Conservation (phyloP, 37 sponge, comb jelly and placozoan genomes). For the Eunapius fragilis region DNA sequence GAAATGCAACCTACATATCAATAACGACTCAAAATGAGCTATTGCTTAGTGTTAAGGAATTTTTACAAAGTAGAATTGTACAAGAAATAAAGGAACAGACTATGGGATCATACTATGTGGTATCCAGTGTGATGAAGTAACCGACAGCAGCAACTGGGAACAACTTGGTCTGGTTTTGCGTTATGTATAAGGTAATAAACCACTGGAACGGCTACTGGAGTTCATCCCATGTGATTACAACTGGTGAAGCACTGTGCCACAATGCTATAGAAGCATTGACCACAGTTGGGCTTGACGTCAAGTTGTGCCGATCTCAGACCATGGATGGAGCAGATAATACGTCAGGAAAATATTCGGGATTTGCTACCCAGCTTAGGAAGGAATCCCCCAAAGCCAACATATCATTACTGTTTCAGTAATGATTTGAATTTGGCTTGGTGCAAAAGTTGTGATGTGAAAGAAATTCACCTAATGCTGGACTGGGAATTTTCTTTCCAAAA, state of each 20-base stretch:
- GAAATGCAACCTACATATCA: conserved; percentile 34
- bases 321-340: conserved; percentile 54
- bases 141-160: conserved; percentile 27
- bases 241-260: conserved; percentile 26
- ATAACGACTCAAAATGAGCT: conserved; percentile 35
- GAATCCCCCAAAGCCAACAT: conserved; percentile 4
- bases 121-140: conserved; percentile 8
- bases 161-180: conserved; percentile 27
- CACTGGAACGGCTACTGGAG: conserved; percentile 18
- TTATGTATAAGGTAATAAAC: conserved; percentile 32
- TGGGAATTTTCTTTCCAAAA: conserved; percentile 35
- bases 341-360: conserved; percentile 16
- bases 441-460: conserved; percentile 13
- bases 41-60: background rate
- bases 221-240: conserved; percentile 15
- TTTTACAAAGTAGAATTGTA: background rate
- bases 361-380: conserved; percentile 5
- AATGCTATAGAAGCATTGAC: conserved; percentile 3
- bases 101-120: background rate
- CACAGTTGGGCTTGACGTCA: conserved; percentile 3
- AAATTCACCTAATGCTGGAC: conserved; percentile 38
- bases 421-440: conserved; percentile 28
- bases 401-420: conserved; percentile 46
- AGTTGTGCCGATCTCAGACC: conserved; percentile 18
- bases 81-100: background rate